Evolutionary conservation across 2,888 invertebrate species (phyloP), one percentile per base, ranked within the genome.

Genomic region (Tipula vernalis): DNA sequence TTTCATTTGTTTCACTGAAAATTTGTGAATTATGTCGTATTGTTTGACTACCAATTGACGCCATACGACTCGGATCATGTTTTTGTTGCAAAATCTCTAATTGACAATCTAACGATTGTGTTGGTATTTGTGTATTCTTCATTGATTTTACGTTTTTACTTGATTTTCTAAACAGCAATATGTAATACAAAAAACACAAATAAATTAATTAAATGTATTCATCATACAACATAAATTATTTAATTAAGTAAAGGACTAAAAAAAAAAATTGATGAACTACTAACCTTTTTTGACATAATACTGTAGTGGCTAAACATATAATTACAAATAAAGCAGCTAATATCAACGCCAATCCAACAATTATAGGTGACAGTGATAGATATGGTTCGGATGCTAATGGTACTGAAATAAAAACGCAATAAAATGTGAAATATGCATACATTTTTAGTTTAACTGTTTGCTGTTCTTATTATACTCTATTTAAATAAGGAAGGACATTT

Each of bases 241-340:
- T 57, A 57, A 57, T 15, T 8, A 28, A 28, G 51, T 5, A 57
- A 15, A 57, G 15, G 15, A 15, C 15, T 57, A 4, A 0, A 28
- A 28, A n/a, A 10, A 71, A 51, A 8, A n/a, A 8, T 51, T 36
- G 4, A 36, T 83, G 28, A 3, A 5, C n/a, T 15, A 89, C 92
- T 88, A 93, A 94, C 88, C 94, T 91, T 87, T 92, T 92, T 84
- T 3, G 92, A 90, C 96, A 96, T 88, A 96, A 91, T 36, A 96
- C 95, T 0, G 95, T 95, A 87, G 96, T 91, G 47, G 96, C 95
- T 13, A 95, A 95, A 90, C 96, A 96, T 12, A 95, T 95, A 3
- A 96, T 94, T 5, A 96, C 94, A 51, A 96, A 95, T 87, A 96
- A 92, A 86, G 96, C 92, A 3, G 95, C 96, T 28, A 96, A 96